Evolutionary conservation across 2,888 invertebrate species (phyloP), one percentile per base, ranked within the genome.

Genomic region (Chorisops tibialis): DNA sequence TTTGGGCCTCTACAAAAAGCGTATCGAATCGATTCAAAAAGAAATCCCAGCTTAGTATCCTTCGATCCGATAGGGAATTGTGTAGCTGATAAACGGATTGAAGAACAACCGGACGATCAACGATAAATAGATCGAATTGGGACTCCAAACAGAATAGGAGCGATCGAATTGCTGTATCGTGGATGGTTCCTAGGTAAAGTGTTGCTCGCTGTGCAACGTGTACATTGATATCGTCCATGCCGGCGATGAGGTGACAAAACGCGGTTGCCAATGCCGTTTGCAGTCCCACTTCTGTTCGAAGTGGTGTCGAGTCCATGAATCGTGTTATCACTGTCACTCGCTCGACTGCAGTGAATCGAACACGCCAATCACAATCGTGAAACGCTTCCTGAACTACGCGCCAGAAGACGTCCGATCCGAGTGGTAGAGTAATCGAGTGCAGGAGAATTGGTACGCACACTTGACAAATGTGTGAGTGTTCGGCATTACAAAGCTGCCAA

Each of bases 61-160:
- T 87, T 48, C 96, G 83, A 75, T 96, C 93, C 69, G 91, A 91
- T 30, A 98, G 83, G 2, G 93, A 90, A 75, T 95, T 96, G 75
- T 96, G 93, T 5, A 99, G 83, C 75, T 97, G 93, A 76, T 95
- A 94, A 59, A 99, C 84, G 2, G 94, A 92, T 76, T 97, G 96
- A 41, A 99, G 83, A 30, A 99, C 93, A 85, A 98, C 91, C 0
- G 97, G 96, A 41, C 99, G 85, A 79, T 99, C 99, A 63, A 93
- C 89, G 64, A 97, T 95, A 66, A 98, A 96, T 64, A 92, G 85
- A 81, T 99, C 99, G 80, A 99, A 99, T 81, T 99, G 98, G 0
- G 93, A 91, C 82, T 99, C 98, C 79, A 99, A 80, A 77, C 98
- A 98, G 82, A 90, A 87, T 59, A 95, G 86, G 66, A 96, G 82